Evolutionary conservation across 2,113 vertebrate genomes (phyloP), one percentile per base, ranked within the genome.

Genomic region (Callionymus lyra): DNA sequence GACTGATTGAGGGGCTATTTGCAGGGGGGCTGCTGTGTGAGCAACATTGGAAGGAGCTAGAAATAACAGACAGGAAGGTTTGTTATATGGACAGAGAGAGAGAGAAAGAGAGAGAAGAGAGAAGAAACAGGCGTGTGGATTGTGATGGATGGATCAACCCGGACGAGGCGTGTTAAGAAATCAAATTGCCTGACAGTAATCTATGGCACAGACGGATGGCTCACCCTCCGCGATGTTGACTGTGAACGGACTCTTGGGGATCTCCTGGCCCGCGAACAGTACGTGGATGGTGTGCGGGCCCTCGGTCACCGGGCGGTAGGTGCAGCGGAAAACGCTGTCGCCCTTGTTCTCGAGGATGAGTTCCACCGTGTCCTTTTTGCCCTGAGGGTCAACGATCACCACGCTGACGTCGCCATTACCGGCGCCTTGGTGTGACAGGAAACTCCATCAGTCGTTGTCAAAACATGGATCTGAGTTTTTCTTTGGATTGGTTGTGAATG

Each of bases 291-390:
- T 85, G 74, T 98, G 92, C 0, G 88, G 85, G 8, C 94, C 94
- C 63, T 96, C 90, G n/a, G 85, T 64, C 45, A 88, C 58, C 0
- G 94, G 94, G 38, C 87, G 86, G 63, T 98, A 98, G 0, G 93
- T 97, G 79, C 94, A 98, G 36, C 94, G 93, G 85, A 90, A 96
- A 9, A 90, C 87, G 36, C 76, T 94, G 65, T 98, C 91, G 0
- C 94, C 94, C 33, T 91, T 94, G 65, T 95, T 90, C 64, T 97
- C 94, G 73, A 98, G 77, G 56, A 92, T 77, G 57, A 94, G 89
- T 66, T 97, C 92, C 63, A 98, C 94, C 0, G 92, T 97, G 85
- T 98, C 90, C 13, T 82, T 83, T 12, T 87, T 86, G 37, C 92
- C 92, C 72, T 92, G 89, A 1, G 94, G 92, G 67, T 97, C 94